Evolutionary conservation across 2,888 invertebrate species (phyloP).

Genomic region (Ypsolopha sequella): DNA sequence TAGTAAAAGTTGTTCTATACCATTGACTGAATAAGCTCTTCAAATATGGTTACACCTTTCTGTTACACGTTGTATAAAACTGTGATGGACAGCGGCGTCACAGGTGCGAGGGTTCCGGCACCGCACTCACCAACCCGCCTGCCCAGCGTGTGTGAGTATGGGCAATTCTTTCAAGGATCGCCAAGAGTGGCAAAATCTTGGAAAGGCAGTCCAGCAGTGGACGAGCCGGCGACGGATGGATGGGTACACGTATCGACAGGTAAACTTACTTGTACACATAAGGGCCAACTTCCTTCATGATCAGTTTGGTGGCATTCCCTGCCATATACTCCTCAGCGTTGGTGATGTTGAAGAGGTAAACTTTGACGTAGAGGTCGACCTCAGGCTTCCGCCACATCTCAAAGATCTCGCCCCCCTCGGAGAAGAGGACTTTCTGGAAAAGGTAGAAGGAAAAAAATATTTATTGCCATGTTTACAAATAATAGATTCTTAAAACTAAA

Average conservation of each 20-base stretch:
- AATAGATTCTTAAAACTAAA: conserved; percentile 1
- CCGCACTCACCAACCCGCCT: too few species aligned
- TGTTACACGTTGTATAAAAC: too few species aligned
- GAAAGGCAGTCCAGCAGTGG: too few species aligned
- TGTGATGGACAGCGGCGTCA: too few species aligned
- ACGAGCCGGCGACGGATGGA: background rate
- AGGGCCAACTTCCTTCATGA: conserved; percentile 84
- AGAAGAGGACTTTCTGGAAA: conserved; percentile 79
- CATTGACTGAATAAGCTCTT: too few species aligned
- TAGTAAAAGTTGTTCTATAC: too few species aligned
- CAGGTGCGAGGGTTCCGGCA: too few species aligned
- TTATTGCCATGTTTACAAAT: background rate
- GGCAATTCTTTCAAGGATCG: too few species aligned
- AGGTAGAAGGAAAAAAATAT: conserved; percentile 9
- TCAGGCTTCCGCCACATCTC: conserved; percentile 86
- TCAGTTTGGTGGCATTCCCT: conserved; percentile 76
- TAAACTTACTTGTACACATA: conserved; percentile 86
- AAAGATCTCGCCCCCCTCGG: conserved; percentile 85
- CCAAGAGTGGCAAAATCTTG: too few species aligned
- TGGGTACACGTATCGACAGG: background rate
- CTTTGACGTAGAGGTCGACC: conserved; percentile 81
- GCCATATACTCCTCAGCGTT: conserved; percentile 83
- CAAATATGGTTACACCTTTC: too few species aligned
- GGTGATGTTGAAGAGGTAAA: conserved; percentile 87
- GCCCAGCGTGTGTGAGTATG: too few species aligned